Evolutionary conservation across 2,113 vertebrate species (phyloP).

Genomic region (Mormyrus lacerda): DNA sequence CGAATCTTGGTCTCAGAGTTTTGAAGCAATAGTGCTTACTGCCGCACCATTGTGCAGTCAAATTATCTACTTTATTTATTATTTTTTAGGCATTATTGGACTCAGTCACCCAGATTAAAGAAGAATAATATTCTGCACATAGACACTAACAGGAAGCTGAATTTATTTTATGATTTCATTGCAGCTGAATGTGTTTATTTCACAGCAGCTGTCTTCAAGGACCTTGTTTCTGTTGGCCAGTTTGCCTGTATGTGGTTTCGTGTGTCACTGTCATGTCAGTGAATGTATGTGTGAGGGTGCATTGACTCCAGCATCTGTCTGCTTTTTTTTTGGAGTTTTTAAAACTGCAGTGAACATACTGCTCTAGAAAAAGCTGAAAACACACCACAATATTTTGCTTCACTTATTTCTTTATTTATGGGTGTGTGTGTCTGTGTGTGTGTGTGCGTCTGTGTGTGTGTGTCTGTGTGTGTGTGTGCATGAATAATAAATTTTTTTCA

Average conservation of each 20-base stretch:
- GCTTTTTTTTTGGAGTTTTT: not conserved
- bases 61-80: not conserved
- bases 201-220: not conserved
- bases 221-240: not conserved
- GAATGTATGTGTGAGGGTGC: not conserved
- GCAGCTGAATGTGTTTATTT: not conserved
- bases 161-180: not conserved
- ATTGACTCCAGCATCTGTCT: not conserved
- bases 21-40: too few relatives aligned
- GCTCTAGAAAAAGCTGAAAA: too few relatives aligned
- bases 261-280: not conserved
- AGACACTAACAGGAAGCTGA: not conserved
- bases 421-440: too few relatives aligned
- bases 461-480: too few relatives aligned
- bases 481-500: too few relatives aligned
- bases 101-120: not conserved
- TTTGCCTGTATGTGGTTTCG: not conserved
- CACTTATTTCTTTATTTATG: too few relatives aligned
- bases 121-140: not conserved
- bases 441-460: too few relatives aligned
- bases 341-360: not conserved
- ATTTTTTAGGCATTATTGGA: not conserved
- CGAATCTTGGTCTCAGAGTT: too few relatives aligned
- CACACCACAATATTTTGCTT: too few relatives aligned
- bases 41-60: too few relatives aligned